phyloP scores from a whole-genome alignment of 2,888 invertebrate species.

The Protula sp. region DNA sequence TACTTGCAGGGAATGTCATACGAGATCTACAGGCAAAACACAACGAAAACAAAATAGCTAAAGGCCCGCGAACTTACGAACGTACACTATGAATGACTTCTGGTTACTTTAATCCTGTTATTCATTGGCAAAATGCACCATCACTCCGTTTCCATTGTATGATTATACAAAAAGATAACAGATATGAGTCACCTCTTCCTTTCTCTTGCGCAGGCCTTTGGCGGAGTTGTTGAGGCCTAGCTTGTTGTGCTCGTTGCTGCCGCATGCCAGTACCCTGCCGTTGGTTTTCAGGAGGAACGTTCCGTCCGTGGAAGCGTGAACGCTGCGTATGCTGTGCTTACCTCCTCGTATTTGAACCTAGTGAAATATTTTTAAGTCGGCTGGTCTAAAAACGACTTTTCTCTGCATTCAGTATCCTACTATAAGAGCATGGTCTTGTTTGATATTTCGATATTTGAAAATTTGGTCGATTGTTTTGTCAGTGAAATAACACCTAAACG shows the following conservation, averaged over 20 bases:
- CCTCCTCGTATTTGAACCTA: constrained; percentile 40
- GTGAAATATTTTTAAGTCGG: neutral
- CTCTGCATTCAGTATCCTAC: neutral
- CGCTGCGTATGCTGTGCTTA: constrained; percentile 38
- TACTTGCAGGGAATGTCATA: constrained; percentile 49
- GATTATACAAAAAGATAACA: no score
- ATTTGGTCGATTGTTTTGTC: no score
- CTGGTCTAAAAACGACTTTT: neutral
- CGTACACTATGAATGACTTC: no score
- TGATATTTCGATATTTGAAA: no score
- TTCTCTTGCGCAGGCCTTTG: constrained; percentile 38
- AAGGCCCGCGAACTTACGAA: no score
- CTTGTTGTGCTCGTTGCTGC: constrained; percentile 52
- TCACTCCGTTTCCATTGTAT: no score
- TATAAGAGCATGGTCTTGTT: neutral
- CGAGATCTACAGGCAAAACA: constrained; percentile 27
- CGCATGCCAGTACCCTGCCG: constrained; percentile 48
- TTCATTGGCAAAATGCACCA: no score
- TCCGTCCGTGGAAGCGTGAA: constrained; percentile 42
- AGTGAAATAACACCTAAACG: no score
- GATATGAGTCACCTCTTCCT: constrained; percentile 13
- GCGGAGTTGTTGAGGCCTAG: constrained; percentile 49
- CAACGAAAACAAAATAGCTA: no score
- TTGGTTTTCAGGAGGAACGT: constrained; percentile 45
- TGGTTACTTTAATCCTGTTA: no score